A percentile compares a stretch with the other conserved stretches of the same genome.
These are phyloP conservation scores for Trachurus trachurus DNA, from an alignment of 2,797 vertebrate species.

Conservation along the genomic window DNA sequence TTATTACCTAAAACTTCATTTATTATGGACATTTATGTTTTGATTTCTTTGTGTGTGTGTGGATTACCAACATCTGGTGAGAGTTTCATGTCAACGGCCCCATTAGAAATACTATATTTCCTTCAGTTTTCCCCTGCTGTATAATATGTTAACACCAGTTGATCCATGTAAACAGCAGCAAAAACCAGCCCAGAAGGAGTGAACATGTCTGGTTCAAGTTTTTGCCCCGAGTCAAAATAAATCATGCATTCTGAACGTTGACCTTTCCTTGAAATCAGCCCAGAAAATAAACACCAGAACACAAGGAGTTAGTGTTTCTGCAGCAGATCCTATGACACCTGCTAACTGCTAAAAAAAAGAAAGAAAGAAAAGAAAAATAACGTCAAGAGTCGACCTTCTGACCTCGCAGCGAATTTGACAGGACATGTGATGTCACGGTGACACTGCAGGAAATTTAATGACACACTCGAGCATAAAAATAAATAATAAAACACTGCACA, in stretches of 20 bases:
- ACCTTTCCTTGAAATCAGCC: slow-evolving; percentile 14
- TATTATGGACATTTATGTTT: too few relatives aligned
- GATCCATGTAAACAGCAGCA: too few relatives aligned
- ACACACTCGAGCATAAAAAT: slow-evolving; percentile 4
- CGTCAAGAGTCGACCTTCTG: too few relatives aligned
- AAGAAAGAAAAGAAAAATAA: too few relatives aligned
- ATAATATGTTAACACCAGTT: neutral
- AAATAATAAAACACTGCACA: slow-evolving; percentile 17
- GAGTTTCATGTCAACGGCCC: too few relatives aligned
- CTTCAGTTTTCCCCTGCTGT: too few relatives aligned
- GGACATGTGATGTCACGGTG: neutral
- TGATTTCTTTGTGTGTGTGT: too few relatives aligned
- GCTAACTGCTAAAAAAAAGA: too few relatives aligned
- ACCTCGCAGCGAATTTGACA: too few relatives aligned
- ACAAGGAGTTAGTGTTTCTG: slow-evolving; percentile 6
- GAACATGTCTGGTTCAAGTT: neutral
- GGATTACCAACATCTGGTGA: too few relatives aligned
- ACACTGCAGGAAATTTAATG: slow-evolving; percentile 6
- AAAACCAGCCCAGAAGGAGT: neutral
- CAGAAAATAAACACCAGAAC: slow-evolving; percentile 17
- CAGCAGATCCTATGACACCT: neutral
- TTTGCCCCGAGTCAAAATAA: slow-evolving; percentile 17
- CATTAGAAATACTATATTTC: too few relatives aligned
- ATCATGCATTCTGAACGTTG: slow-evolving; percentile 14
- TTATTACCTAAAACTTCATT: too few relatives aligned